phyloP scores from a whole-genome alignment of 2,113 vertebrate species.

The Hydrolagus affinis region DNA sequence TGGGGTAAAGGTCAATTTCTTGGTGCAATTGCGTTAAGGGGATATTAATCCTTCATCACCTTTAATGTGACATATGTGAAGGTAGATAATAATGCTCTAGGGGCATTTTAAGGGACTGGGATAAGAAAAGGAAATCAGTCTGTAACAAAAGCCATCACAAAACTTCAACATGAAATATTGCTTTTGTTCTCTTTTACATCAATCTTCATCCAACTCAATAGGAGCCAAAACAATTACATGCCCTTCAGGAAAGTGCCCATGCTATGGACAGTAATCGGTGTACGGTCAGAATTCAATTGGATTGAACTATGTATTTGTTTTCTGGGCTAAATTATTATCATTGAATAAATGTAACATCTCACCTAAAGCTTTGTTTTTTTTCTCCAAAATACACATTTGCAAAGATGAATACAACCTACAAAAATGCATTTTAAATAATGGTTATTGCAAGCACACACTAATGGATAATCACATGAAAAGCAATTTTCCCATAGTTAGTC shows the following conservation, averaged over 20 bases:
- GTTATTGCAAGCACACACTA: background rate
- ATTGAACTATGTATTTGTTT: background rate
- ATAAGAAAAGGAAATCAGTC: conserved; percentile 7
- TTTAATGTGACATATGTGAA: background rate
- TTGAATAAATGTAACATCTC: background rate
- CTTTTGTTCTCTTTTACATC: conserved; percentile 4
- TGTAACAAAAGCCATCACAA: background rate
- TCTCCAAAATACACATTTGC: background rate
- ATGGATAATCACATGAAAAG: background rate
- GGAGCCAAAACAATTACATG: background rate
- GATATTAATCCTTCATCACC: conserved; percentile 23
- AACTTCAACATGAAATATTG: background rate
- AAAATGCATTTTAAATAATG: background rate
- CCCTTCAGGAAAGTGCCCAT: background rate
- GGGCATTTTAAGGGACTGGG: background rate
- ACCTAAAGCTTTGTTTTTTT: background rate
- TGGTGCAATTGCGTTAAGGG: background rate
- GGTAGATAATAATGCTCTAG: background rate
- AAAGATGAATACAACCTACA: background rate
- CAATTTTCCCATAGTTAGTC: background rate
- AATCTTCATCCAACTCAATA: background rate
- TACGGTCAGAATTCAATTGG: background rate
- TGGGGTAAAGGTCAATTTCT: background rate
- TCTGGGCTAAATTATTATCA: no score
- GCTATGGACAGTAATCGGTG: background rate